Base-by-base conservation (phyloP, 2,797 vertebrate species). In the Pseudomugil gertrudae region DNA sequence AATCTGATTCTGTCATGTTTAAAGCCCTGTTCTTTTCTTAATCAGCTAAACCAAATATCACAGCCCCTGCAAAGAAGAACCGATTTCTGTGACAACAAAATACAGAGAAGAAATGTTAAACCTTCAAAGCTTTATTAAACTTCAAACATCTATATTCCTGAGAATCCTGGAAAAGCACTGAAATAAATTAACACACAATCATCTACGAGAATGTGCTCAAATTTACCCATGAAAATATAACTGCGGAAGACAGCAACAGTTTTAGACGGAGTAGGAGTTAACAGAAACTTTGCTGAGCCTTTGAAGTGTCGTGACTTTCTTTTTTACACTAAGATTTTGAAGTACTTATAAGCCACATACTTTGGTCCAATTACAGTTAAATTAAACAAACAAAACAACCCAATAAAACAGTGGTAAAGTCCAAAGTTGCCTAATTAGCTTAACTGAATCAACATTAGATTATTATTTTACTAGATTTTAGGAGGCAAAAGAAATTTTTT, bases 111-210 rank as follows among this genome's bases (percentile, higher is more conserved):
- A 76, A 60, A 51, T 45, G 38, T 60, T 60, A 74, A 88, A 76
- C 51, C 66, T 90, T 57, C 56, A 80, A 85, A 72, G 54, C 62
- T 92, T 93, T 94, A 94, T 93, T 94, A 71, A 84, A 89, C 78
- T 82, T 90, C 74, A 81, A 85, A 90, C 80, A 82, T 29, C 76
- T 85, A 79, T 89, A 63, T 89, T 94, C 92, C 92, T 93, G 93
- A 94, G 92, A 92, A 83, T 81, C 82, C 66, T 81, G 83, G 78
- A 91, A 92, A 90, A 70, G 81, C 79, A 81, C 84, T 83, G 81
- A 91, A 93, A 95, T 93, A 92, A 93, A 92, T 93, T 86, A 92
- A 92, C 90, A 92, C 79, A 88, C 76, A 87, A 79, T 79, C 82
- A 79, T 79, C 79, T 75, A 75, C 60, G 62, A 83, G 87, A 77